Evolutionary conservation across 2,113 vertebrate species (phyloP), one percentile per base, ranked within the genome.

Genomic region (Megaceryle torquata): DNA sequence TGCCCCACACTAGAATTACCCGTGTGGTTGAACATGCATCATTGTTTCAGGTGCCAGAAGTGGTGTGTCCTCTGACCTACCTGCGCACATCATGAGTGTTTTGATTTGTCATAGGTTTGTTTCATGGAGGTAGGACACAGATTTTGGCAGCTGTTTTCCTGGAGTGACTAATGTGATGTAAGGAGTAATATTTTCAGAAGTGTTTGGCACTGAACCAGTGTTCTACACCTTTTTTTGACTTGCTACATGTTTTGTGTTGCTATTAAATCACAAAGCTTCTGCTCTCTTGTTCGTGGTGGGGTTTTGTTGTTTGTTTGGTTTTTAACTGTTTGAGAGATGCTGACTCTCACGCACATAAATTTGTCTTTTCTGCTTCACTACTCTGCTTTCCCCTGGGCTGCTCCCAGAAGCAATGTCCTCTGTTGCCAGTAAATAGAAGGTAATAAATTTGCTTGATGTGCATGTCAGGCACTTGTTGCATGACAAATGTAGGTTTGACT

Each of bases 281-380:
- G 10, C n/a, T 59, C 2, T 74, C 35, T 46, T 26, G 1, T 20
- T n/a, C 0, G 5, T 1, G 3, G 9, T 31, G 15, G 50, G 50
- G 6, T 51, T 51, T 51, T 51, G 50, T 51, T 51, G 50, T 51
- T 51, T 51, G 22, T 51, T 51, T 25, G 8, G 28, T 35, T 76
- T 44, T 71, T 9, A 9, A 29, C 25, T 33, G 3, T 44, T 85
- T 76, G 68, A 70, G 46, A 13, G 64, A 37, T 15, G 28, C 17
- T 39, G 15, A 41, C 18, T 78, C 18, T 78, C 4, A 26, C 15
- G 64, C 24, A 33, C 4, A 24, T 13, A 59, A 33, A 48, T 13
- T 19, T 9, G 9, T 81, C 53, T 19, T 35, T 61, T 77, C 20
- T 88, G 0, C 44, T 72, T 90, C 26, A 24, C 1, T 69, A 26